These are phyloP conservation scores for Anolis carolinensis DNA, from an alignment of 2,113 vertebrate species.

Conservation along the genomic window DNA sequence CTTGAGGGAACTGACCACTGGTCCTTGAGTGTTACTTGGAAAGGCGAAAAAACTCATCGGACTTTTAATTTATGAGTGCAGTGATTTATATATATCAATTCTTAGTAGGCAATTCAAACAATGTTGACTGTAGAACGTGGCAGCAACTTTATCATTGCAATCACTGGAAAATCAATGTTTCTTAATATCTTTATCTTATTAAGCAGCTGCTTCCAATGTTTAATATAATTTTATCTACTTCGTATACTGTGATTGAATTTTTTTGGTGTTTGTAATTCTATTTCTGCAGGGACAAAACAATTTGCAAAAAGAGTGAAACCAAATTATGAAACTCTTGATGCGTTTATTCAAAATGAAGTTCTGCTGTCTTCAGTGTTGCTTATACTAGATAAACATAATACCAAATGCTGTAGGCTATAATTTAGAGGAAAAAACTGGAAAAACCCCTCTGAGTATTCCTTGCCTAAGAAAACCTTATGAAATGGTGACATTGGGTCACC, in stretches of 20 bases:
- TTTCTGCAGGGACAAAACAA: background rate
- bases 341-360: background rate
- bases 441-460: too few relatives aligned
- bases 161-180: background rate
- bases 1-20: background rate
- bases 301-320: background rate
- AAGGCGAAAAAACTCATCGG: background rate
- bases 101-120: background rate
- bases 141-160: background rate
- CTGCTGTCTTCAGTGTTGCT: background rate
- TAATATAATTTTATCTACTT: background rate
- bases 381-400: background rate
- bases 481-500: too few relatives aligned
- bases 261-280: background rate
- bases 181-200: background rate
- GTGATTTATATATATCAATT: background rate
- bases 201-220: background rate
- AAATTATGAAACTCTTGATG: background rate
- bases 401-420: background rate
- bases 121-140: background rate
- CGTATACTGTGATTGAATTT: background rate
- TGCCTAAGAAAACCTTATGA: too few relatives aligned
- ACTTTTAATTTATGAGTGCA: background rate
- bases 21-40: background rate
- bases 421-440: background rate